These are phyloP conservation scores for Acrobasis suavella DNA, from an alignment of 2,888 invertebrate species.

Conservation along the genomic window DNA sequence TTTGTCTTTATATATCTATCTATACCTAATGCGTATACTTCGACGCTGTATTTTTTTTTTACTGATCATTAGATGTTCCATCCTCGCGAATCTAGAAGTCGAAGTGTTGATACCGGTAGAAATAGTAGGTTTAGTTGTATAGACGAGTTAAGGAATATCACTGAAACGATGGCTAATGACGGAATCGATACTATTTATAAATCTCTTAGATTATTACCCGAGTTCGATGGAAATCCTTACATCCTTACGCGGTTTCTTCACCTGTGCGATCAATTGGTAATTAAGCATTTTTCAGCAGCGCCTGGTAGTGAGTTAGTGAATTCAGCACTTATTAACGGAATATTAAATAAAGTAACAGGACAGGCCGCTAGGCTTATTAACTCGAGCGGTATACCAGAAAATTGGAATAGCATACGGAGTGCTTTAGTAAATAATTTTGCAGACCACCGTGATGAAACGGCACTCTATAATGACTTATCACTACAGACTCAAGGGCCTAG, in stretches of 20 bases:
- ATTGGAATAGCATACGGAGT: constrained; percentile 13
- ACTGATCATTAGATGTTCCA: no score
- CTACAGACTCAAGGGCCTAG: constrained; percentile 22
- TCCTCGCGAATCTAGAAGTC: no score
- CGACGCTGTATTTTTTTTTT: no score
- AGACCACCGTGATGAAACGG: constrained; percentile 18
- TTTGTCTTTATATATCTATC: no score
- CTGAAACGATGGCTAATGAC: no score
- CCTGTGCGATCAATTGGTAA: constrained; percentile 4
- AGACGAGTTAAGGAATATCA: no score
- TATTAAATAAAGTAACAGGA: constrained; percentile 19
- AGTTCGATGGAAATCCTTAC: neutral
- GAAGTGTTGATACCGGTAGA: no score
- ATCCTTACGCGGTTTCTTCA: constrained; percentile 32
- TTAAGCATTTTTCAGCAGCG: neutral
- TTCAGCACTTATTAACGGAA: constrained; percentile 2
- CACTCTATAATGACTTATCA: constrained; percentile 35
- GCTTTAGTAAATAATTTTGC: constrained; percentile 21
- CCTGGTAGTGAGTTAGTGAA: constrained; percentile 16
- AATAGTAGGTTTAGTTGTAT: no score
- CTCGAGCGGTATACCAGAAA: constrained; percentile 16
- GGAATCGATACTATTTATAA: no score
- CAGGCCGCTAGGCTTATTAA: constrained; percentile 10
- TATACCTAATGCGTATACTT: no score
- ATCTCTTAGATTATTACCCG: no score